A percentile compares a stretch with the other conserved stretches of the same genome.
Evolutionary conservation across 2,113 vertebrate species (phyloP).

Genomic region (Sylvietta virens): DNA sequence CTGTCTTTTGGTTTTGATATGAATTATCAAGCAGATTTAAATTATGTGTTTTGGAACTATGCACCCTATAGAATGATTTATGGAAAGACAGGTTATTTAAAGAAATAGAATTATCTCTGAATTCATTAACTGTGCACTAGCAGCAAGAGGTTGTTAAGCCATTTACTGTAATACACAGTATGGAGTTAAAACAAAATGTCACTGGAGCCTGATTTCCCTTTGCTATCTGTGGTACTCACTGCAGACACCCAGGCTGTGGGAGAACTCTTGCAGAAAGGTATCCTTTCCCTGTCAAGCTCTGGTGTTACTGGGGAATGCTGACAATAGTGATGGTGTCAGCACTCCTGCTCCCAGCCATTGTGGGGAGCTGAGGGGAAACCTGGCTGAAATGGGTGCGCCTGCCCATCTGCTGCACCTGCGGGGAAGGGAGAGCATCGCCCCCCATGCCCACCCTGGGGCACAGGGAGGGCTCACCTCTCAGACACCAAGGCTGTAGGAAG

Average conservation of each 20-base stretch:
- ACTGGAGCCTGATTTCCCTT: background rate
- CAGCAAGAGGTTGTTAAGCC: slow-evolving; percentile 41
- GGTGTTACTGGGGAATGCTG: background rate
- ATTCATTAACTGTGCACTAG: slow-evolving; percentile 32
- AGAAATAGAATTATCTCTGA: slow-evolving; percentile 50
- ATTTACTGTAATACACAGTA: slow-evolving; percentile 11
- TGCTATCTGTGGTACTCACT: background rate
- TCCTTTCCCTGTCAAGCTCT: background rate
- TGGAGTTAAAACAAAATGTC: slow-evolving; percentile 24
- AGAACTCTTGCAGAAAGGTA: background rate
- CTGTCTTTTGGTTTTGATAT: slow-evolving; percentile 48
- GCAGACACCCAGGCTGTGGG: background rate
- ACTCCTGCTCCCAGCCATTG: background rate
- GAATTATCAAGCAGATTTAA: slow-evolving; percentile 54
- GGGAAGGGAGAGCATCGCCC: background rate
- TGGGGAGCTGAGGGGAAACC: slow-evolving; percentile 4
- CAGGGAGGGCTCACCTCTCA: slow-evolving; percentile 44
- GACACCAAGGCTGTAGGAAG: slow-evolving; percentile 64
- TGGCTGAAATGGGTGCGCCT: background rate
- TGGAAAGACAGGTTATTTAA: background rate
- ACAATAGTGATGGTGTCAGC: background rate
- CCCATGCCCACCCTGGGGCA: background rate
- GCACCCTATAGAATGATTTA: slow-evolving; percentile 50
- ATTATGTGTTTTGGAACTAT: slow-evolving; percentile 55
- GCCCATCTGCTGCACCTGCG: background rate